Conservation (phyloP, 1,140 invertebrate genomes). For the Drosophila ercepeae region DNA sequence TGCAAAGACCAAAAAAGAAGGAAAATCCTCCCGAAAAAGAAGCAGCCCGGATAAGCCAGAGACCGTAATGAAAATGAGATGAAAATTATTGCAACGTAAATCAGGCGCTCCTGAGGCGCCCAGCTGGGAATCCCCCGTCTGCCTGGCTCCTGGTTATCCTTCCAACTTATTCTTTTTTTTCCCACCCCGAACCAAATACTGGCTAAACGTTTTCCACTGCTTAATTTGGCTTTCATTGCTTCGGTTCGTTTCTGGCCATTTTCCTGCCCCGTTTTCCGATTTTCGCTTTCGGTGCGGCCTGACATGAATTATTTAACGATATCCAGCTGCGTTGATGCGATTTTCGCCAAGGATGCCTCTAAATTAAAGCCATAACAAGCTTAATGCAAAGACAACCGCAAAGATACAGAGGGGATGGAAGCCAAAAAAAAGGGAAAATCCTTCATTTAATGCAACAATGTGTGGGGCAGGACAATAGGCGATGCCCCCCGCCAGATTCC, state of each 20-base stretch:
- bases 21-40: conserved; percentile 7
- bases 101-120: conserved; percentile 55
- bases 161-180: conserved; percentile 14
- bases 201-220: conserved; percentile 75
- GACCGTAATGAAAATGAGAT: conserved; percentile 78
- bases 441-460: conserved; percentile 75
- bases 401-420: too few species aligned
- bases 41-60: conserved; percentile 44
- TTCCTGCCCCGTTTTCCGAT: conserved; percentile 14
- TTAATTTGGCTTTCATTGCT: conserved; percentile 81
- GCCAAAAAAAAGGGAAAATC: conserved; percentile 26
- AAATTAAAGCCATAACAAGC: conserved; percentile 78
- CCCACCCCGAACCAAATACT: background rate
- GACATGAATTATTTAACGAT: conserved; percentile 81
- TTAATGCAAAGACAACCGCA: conserved; percentile 68
- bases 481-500: conserved; percentile 7
- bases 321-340: conserved; percentile 79
- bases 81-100: conserved; percentile 82
- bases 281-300: conserved; percentile 41
- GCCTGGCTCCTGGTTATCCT: conserved; percentile 23
- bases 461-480: conserved; percentile 61
- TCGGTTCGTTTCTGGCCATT: conserved; percentile 41
- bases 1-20: conserved; percentile 18
- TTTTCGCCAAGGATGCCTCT: conserved; percentile 63
- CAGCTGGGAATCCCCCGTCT: conserved; percentile 52